Conservation (phyloP, 2,888 invertebrate species). For the Galeopsomyia nigrocyanea region DNA sequence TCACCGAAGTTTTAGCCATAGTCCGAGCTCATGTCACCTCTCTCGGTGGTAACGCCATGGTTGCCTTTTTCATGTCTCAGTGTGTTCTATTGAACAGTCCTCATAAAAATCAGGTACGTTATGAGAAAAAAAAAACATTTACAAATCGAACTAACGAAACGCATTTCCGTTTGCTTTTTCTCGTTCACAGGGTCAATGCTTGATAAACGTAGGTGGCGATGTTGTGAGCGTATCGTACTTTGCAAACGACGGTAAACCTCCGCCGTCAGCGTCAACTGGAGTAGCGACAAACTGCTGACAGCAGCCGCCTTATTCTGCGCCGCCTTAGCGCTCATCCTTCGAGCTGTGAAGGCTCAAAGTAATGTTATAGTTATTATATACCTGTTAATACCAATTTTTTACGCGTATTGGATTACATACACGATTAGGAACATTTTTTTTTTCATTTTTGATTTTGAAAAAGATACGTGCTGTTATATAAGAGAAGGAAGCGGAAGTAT, state of each 20-base stretch:
- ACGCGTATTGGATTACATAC: too few relatives aligned
- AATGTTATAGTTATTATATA: too few relatives aligned
- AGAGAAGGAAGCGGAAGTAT: too few relatives aligned
- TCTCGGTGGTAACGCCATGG: constrained; percentile 94
- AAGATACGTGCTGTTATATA: too few relatives aligned
- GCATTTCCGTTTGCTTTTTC: background rate
- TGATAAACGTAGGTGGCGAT: constrained; percentile 96
- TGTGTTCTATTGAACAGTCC: constrained; percentile 92
- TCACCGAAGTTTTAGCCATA: constrained; percentile 93
- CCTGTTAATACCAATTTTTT: too few relatives aligned
- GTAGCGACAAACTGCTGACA: constrained; percentile 62
- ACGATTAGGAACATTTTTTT: too few relatives aligned
- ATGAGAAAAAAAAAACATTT: background rate
- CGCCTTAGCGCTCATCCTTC: constrained; percentile 55
- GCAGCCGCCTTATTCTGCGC: constrained; percentile 62
- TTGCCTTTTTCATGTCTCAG: constrained; percentile 93
- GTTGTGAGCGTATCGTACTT: constrained; percentile 87
- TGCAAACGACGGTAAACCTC: constrained; percentile 68
- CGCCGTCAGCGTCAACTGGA: constrained; percentile 10
- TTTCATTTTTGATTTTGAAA: too few relatives aligned
- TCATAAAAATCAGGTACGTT: constrained; percentile 92
- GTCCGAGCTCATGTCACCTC: constrained; percentile 94
- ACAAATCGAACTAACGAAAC: background rate
- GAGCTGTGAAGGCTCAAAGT: too few relatives aligned
- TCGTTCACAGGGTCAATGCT: constrained; percentile 86